phyloP scores from a whole-genome alignment of 1,140 invertebrate species.

The Bacillus rossius region DNA sequence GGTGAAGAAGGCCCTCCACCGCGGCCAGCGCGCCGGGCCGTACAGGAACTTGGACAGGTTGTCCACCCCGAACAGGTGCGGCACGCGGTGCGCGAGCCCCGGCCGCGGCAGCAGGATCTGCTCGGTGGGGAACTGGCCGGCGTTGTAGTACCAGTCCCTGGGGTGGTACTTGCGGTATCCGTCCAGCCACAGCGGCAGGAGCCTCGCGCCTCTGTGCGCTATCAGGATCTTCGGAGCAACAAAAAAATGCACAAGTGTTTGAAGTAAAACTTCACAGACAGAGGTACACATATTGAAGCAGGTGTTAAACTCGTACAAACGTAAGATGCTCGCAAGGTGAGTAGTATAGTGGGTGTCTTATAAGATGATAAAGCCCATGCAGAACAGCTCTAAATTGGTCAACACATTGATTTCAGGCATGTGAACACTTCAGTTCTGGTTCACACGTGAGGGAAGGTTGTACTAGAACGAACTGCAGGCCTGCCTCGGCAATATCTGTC shows the following conservation, averaged over 20 bases:
- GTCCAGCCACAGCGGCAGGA: constrained; percentile 32
- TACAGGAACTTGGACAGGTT: constrained; percentile 27
- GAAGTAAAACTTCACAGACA: too few species aligned
- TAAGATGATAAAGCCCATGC: too few species aligned
- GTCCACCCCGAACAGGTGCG: constrained; percentile 30
- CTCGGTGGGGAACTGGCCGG: constrained; percentile 31
- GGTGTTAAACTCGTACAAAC: too few species aligned
- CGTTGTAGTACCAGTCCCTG: constrained; percentile 36
- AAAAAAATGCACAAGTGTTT: background rate
- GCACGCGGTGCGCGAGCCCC: constrained; percentile 28
- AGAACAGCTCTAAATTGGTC: too few species aligned
- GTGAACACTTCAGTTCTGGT: too few species aligned
- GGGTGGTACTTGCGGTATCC: constrained; percentile 31
- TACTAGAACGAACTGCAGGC: too few species aligned
- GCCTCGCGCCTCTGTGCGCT: constrained; percentile 32
- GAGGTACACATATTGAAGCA: too few species aligned
- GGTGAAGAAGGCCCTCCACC: constrained; percentile 24
- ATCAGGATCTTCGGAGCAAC: constrained; percentile 33
- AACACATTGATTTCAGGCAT: too few species aligned
- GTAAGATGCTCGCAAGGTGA: too few species aligned
- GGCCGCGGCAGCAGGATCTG: constrained; percentile 25
- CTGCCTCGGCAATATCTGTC: too few species aligned
- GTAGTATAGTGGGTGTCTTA: too few species aligned
- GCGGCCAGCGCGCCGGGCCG: constrained; percentile 16
- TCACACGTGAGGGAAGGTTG: too few species aligned